These are phyloP conservation scores for Porites evermanni DNA, from an alignment of 92 coral and sea anemone genomes.

Conservation along the genomic window DNA sequence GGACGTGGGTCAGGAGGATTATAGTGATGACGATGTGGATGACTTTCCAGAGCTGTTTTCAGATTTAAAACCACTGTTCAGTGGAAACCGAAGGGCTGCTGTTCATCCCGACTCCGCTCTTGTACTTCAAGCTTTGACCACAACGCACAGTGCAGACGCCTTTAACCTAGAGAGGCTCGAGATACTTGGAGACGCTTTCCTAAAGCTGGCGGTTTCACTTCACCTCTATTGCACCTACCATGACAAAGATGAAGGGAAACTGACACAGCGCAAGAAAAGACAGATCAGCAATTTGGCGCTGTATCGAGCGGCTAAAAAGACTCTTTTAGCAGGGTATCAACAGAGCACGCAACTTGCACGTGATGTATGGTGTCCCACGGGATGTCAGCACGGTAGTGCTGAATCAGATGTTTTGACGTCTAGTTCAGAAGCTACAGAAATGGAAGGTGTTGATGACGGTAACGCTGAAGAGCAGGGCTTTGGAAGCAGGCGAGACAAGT, in stretches of 20 bases:
- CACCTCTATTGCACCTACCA: constrained; percentile 74
- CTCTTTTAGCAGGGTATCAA: constrained; percentile 67
- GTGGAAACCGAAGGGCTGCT: not conserved
- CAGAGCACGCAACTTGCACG: constrained; percentile 76
- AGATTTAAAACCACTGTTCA: constrained; percentile 22
- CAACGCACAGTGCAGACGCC: constrained; percentile 81
- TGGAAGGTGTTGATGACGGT: constrained; percentile 21
- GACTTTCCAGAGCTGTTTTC: constrained; percentile 17
- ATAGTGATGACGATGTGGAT: constrained; percentile 1
- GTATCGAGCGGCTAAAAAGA: constrained; percentile 68
- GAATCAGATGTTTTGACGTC: not conserved
- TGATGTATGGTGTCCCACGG: constrained; percentile 80
- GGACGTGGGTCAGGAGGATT: not conserved
- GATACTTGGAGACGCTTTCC: constrained; percentile 98
- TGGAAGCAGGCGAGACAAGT: not conserved
- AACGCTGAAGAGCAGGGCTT: not conserved
- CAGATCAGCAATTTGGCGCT: constrained; percentile 89
- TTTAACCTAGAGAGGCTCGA: constrained; percentile 91
- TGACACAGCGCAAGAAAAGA: constrained; percentile 75
- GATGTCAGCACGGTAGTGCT: constrained; percentile 1
- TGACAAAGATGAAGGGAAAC: constrained; percentile 90
- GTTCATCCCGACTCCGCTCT: constrained; percentile 63
- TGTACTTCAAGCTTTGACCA: constrained; percentile 85
- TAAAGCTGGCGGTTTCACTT: constrained; percentile 93
- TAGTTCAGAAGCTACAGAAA: not conserved